These are phyloP conservation scores for Promerops cafer DNA, from an alignment of 2,113 vertebrate species.

Conservation along the genomic window DNA sequence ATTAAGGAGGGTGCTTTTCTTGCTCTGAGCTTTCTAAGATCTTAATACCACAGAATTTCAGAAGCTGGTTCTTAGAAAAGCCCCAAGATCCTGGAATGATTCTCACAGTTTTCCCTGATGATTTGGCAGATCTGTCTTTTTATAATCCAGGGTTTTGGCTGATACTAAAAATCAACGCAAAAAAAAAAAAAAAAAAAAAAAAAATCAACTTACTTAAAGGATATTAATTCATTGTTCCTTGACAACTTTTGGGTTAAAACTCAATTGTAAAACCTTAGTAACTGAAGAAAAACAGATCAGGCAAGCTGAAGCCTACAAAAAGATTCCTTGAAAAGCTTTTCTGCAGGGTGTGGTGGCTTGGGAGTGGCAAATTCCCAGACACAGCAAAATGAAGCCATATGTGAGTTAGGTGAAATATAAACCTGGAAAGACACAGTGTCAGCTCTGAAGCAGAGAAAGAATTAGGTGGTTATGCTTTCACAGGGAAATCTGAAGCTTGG, in stretches of 20 bases:
- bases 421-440: conserved; percentile 26
- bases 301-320: not conserved
- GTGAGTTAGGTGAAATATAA: conserved; percentile 51
- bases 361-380: conserved; percentile 50
- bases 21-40: not conserved
- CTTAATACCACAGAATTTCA: not conserved
- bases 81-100: not conserved
- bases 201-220: not conserved
- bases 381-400: conserved; percentile 54
- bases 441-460: not conserved
- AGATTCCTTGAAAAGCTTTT: conserved; percentile 14
- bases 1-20: not conserved
- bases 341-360: conserved; percentile 32
- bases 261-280: not conserved
- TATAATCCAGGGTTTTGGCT: not conserved
- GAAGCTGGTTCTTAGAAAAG: not conserved
- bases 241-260: not conserved
- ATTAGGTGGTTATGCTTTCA: conserved; percentile 28
- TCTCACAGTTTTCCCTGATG: not conserved
- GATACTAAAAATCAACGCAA: not conserved
- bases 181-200: not conserved
- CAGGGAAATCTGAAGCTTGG: conserved; percentile 14
- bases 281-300: not conserved
- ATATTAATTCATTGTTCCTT: not conserved
- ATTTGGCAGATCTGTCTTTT: not conserved